Base-by-base conservation (phyloP, 2,113 vertebrate species). In the Brachypodius melanocephalos region DNA sequence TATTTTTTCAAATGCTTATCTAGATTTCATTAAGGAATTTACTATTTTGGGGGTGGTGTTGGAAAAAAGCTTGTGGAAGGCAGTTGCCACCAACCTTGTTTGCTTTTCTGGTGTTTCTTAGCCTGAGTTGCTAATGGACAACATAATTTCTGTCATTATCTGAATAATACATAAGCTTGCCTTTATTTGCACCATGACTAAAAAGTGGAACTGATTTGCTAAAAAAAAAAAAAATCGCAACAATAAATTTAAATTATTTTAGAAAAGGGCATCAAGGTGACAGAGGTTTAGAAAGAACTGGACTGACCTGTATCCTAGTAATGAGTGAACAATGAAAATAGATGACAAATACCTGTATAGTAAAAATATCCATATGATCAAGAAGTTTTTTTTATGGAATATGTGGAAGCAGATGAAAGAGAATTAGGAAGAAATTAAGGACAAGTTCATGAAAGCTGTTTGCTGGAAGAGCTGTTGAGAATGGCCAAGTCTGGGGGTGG, bases 401-500 rank as follows among this genome's bases (percentile, higher is more conserved):
- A 26, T 43, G 21, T 79, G n/a, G 28, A 65, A 76, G 12, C n/a
- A 85, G 48, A 54, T 74, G 24, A 55, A 66, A 25, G 48, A 59
- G 10, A 32, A 9, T 15, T 72, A 20, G 10, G 19, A 72, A 82
- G 32, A 92, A 82, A 68, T 58, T 34, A 72, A 61, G 32, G n/a
- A 43, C 0, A 0, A 62, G 15, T 63, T 89, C 7, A 49, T 77
- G 65, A 54, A 87, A 81, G 26, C 13, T 77, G 9, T 76, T 78
- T 57, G 17, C 36, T 94, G 59, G 19, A 86, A 74, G 29, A 58
- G 25, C 29, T 38, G 3, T 55, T 34, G 51, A 45, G 20, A 91
- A 54, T 1, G 2, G 18, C 29, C 32, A 46, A 59, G 16, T 2
- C 13, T 20, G 7, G 9, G 10, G 0, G 2, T 49, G 6, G 7